These are phyloP conservation scores for Botia kubotai DNA, from an alignment of 2,797 vertebrate genomes.

Conservation along the genomic window DNA sequence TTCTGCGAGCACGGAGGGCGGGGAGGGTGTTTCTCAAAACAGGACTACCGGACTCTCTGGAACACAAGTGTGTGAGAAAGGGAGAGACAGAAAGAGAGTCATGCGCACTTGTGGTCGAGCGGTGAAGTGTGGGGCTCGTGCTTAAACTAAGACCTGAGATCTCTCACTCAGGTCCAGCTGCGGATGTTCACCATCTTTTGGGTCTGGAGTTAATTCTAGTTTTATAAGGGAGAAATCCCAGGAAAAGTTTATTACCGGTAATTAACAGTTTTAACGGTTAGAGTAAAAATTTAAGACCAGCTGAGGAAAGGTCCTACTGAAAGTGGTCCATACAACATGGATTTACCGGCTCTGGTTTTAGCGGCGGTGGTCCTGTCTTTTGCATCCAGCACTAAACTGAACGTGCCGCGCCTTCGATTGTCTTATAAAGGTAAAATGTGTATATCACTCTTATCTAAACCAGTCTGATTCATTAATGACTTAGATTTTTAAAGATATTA, in stretches of 20 bases:
- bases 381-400: constrained; percentile 69
- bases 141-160: constrained; percentile 14
- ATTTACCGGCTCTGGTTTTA: constrained; percentile 65
- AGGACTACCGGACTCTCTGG: not conserved
- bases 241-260: not conserved
- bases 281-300: not conserved
- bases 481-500: no score
- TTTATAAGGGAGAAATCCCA: not conserved
- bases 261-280: no score
- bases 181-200: constrained; percentile 11
- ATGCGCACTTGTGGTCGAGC: constrained; percentile 3
- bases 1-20: not conserved
- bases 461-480: not conserved
- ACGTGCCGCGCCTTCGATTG: constrained; percentile 79
- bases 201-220: not conserved
- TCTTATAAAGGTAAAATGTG: constrained; percentile 76
- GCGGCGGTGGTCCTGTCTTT: constrained; percentile 61
- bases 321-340: constrained; percentile 65
- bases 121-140: not conserved
- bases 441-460: not conserved
- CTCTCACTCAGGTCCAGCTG: not conserved
- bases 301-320: not conserved
- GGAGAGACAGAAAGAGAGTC: not conserved
- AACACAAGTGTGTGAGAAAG: not conserved
- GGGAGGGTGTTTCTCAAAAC: constrained; percentile 20